Evolutionary conservation across 2,888 invertebrate genomes (phyloP).

Genomic region (Petrolisthes manimaculis): DNA sequence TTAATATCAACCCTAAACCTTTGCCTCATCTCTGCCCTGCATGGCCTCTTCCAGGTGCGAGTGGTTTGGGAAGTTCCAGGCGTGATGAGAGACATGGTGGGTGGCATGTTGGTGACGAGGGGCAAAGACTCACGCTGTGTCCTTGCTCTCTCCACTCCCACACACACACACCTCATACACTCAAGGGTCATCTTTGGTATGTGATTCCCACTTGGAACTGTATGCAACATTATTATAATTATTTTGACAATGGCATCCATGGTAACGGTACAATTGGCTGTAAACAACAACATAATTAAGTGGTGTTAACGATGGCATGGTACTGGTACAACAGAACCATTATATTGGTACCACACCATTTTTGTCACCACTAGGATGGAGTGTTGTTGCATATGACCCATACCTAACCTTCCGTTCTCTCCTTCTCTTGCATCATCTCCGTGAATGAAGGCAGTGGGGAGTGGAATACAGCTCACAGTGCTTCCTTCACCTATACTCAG

Average conservation of each 20-base stretch:
- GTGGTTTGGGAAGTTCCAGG: constrained; percentile 33
- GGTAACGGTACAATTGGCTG: no score
- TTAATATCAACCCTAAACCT: background rate
- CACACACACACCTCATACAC: constrained; percentile 35
- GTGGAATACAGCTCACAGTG: constrained; percentile 47
- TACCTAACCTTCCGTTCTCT: no score
- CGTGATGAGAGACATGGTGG: constrained; percentile 21
- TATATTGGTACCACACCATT: no score
- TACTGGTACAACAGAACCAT: no score
- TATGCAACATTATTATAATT: background rate
- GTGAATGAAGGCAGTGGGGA: constrained; percentile 38
- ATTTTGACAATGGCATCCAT: no score
- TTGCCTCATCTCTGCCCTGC: constrained; percentile 36
- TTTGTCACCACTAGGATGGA: no score
- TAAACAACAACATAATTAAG: no score
- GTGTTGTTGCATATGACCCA: no score
- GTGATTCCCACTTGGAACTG: background rate
- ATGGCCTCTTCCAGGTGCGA: constrained; percentile 20
- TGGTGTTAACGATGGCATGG: no score
- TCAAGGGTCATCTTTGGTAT: constrained; percentile 3
- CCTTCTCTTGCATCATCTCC: no score
- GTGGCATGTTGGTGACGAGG: constrained; percentile 36
- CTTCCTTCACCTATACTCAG: constrained; percentile 44
- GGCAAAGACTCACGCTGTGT: constrained; percentile 48
- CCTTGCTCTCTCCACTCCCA: constrained; percentile 34